phyloP scores from a whole-genome alignment of 1,140 invertebrate genomes.

The Drosophila virilis region DNA sequence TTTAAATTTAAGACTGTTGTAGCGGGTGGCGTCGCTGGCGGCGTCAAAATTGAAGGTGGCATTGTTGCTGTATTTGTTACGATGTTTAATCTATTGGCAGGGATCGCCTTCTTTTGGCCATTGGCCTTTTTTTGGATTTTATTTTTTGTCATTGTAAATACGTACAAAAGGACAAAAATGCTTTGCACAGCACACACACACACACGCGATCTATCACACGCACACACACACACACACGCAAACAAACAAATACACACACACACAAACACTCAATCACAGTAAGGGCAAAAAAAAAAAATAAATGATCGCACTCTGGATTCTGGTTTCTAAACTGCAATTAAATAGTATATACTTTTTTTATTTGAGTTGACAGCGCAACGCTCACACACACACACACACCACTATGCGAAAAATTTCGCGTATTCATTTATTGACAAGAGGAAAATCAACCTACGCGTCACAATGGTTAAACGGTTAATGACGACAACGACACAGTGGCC shows the following conservation, averaged over 20 bases:
- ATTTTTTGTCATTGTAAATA: constrained; percentile 60
- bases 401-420: constrained; percentile 6
- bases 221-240: neutral
- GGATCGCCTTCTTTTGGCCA: constrained; percentile 38
- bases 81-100: constrained; percentile 24
- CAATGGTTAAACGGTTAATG: constrained; percentile 27
- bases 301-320: constrained; percentile 20
- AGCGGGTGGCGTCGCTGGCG: constrained; percentile 49
- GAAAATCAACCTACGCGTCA: neutral
- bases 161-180: constrained; percentile 29
- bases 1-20: constrained; percentile 6
- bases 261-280: constrained; percentile 17
- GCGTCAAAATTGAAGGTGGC: constrained; percentile 38
- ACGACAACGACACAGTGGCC: too few species aligned
- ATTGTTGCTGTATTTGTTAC: constrained; percentile 32
- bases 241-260: constrained; percentile 9
- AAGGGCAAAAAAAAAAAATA: constrained; percentile 11
- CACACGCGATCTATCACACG: constrained; percentile 1
- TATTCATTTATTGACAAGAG: neutral
- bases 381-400: constrained; percentile 23
- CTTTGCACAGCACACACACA: neutral
- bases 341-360: constrained; percentile 25
- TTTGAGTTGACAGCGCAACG: neutral
- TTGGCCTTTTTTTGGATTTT: constrained; percentile 52
- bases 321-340: constrained; percentile 43